Evolutionary conservation across 2,888 invertebrate genomes (phyloP).

Genomic region (Sussaba pulchella): DNA sequence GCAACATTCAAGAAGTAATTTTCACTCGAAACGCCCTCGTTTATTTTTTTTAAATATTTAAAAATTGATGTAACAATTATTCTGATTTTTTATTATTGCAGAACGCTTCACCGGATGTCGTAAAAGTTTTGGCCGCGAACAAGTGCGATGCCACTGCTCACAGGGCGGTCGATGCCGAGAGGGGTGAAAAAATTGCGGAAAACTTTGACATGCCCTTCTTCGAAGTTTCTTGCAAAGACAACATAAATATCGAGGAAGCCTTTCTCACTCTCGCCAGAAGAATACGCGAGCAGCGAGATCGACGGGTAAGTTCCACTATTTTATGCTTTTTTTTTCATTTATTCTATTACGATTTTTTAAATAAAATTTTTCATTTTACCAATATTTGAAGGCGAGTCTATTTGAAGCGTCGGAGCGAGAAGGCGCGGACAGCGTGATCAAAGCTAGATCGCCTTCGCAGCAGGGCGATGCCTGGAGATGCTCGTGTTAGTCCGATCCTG

Average conservation of each 20-base stretch:
- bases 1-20: conserved; percentile 94
- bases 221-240: conserved; percentile 94
- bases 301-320: conserved; percentile 86
- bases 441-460: conserved; percentile 77
- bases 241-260: conserved; percentile 93
- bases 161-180: conserved; percentile 91
- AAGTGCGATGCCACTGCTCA: conserved; percentile 93
- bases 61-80: neutral
- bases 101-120: conserved; percentile 95
- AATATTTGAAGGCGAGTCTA: conserved; percentile 80
- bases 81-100: conserved; percentile 83
- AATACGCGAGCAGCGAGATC: conserved; percentile 92
- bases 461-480: conserved; percentile 80
- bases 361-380: conserved; percentile 21
- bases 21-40: too few relatives aligned
- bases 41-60: too few relatives aligned
- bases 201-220: conserved; percentile 95
- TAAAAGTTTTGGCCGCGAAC: conserved; percentile 94
- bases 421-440: conserved; percentile 78
- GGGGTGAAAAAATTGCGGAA: conserved; percentile 94
- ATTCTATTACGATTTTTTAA: conserved; percentile 11
- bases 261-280: conserved; percentile 92
- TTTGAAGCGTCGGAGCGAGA: conserved; percentile 80
- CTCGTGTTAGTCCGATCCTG: conserved; percentile 74
- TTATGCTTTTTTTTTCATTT: neutral